Evolutionary conservation across 2,797 vertebrate genomes (phyloP).

Genomic region (Labroides dimidiatus): DNA sequence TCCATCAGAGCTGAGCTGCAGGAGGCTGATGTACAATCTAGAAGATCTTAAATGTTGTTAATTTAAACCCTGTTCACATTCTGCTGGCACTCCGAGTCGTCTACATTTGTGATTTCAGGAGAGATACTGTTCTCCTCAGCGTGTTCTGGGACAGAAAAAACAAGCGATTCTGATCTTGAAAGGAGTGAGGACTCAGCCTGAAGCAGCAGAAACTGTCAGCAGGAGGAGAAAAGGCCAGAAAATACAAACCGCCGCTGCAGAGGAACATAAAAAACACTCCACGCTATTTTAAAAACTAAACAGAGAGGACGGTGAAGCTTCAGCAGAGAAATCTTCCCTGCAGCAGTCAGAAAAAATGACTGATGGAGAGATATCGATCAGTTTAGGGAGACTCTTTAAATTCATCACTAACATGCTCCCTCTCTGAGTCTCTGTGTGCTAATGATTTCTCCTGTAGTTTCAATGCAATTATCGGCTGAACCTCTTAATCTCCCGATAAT

Average conservation of each 20-base stretch:
- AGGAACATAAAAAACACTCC: not conserved
- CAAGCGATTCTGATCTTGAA: not conserved
- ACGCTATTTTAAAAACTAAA: not conserved
- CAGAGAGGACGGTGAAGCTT: not conserved
- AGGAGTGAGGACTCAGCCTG: constrained; percentile 28
- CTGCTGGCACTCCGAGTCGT: not conserved
- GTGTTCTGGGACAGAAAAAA: constrained; percentile 7
- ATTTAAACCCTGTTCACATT: not conserved
- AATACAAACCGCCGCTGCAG: constrained; percentile 14
- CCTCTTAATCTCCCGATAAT: constrained; percentile 30
- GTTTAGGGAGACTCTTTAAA: no score
- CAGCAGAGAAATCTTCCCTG: not conserved
- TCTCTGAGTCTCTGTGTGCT: not conserved
- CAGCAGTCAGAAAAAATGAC: no score
- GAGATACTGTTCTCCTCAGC: constrained; percentile 1
- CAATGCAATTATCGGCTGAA: constrained; percentile 5
- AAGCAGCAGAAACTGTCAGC: constrained; percentile 34
- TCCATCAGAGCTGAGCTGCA: no score
- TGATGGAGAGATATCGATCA: no score
- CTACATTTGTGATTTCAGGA: constrained; percentile 12
- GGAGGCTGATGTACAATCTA: no score
- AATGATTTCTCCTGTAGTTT: not conserved
- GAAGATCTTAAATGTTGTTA: not conserved
- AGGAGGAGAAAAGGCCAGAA: not conserved
- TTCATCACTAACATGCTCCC: no score